Conservation (phyloP, 2,113 vertebrate species). For the Rhea americana region DNA sequence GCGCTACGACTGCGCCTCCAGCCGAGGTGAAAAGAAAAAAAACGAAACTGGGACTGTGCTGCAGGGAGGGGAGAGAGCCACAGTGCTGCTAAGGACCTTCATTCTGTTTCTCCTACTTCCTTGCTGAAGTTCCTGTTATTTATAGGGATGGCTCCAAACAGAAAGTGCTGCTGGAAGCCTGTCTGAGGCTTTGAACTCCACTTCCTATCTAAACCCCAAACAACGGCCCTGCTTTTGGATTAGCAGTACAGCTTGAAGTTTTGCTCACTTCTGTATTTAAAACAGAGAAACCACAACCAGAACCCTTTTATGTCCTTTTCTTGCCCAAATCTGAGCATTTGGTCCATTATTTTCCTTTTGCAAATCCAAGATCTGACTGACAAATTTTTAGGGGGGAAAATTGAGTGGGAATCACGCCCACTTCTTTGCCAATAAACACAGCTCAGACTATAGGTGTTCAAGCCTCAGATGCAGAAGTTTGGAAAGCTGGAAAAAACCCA, state of each 20-base stretch:
- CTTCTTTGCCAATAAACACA: background rate
- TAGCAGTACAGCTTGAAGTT: background rate
- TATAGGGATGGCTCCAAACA: background rate
- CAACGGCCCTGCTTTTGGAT: background rate
- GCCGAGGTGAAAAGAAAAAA: background rate
- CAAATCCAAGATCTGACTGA: background rate
- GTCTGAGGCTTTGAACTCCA: background rate
- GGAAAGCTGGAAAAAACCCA: background rate
- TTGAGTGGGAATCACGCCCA: background rate
- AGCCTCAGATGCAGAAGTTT: background rate
- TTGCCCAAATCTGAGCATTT: background rate
- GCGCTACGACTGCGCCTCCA: background rate
- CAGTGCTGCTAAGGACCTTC: background rate
- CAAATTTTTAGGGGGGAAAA: background rate
- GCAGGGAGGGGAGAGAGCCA: background rate
- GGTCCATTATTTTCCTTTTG: background rate
- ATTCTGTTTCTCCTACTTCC: rapidly evolving
- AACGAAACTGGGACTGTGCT: background rate
- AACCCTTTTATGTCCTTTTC: background rate
- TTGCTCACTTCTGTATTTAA: background rate
- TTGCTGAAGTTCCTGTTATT: background rate
- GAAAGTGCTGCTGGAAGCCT: background rate
- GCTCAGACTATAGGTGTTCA: background rate
- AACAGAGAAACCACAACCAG: background rate
- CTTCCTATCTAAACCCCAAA: background rate